phyloP scores from a whole-genome alignment of 2,113 vertebrate genomes.

The Syngnathus scovelli region DNA sequence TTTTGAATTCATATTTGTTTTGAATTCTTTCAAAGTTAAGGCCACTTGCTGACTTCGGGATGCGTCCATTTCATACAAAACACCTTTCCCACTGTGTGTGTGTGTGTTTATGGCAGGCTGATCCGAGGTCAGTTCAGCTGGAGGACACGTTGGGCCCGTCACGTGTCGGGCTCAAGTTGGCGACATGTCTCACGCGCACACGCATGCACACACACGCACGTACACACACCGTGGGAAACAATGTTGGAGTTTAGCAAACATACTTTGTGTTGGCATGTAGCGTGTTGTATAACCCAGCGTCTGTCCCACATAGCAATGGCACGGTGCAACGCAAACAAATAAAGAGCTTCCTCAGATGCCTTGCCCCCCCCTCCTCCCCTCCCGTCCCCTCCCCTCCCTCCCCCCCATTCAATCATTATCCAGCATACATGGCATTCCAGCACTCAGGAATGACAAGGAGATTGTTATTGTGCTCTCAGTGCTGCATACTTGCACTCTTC shows the following conservation, averaged over 20 bases:
- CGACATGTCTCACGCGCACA: not conserved
- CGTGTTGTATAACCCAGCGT: constrained; percentile 22
- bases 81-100: not conserved
- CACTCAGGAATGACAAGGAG: constrained; percentile 71
- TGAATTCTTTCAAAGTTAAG: too few species aligned
- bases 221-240: constrained; percentile 6
- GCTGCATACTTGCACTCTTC: constrained; percentile 62
- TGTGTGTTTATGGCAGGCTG: not conserved
- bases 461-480: constrained; percentile 71
- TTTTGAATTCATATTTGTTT: too few species aligned
- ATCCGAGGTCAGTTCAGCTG: constrained; percentile 34
- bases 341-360: constrained; percentile 68
- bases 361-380: constrained; percentile 20
- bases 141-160: constrained; percentile 17
- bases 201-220: not conserved
- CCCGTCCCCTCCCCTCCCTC: constrained; percentile 9
- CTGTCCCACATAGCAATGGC: constrained; percentile 55
- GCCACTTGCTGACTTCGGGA: not conserved
- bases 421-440: constrained; percentile 70
- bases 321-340: constrained; percentile 64
- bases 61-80: not conserved
- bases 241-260: not conserved
- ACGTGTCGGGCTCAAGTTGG: not conserved
- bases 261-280: not conserved
- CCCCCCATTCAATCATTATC: constrained; percentile 61